These are phyloP conservation scores for Zosterops hypoxanthus DNA, from an alignment of 2,113 vertebrate genomes.

Conservation along the genomic window DNA sequence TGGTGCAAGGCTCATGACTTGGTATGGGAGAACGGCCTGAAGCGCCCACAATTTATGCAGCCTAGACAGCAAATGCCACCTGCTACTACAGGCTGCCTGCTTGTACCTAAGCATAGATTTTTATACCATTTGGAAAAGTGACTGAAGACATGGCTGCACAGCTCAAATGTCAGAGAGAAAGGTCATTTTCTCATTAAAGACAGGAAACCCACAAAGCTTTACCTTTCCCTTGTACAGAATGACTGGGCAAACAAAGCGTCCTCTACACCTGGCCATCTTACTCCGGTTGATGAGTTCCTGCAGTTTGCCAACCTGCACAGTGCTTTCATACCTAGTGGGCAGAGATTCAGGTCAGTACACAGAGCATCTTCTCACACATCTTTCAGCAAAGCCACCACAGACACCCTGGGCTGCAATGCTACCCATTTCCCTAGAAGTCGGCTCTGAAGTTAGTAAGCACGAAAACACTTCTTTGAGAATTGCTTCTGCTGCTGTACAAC, in stretches of 20 bases:
- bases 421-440: neutral
- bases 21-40: neutral
- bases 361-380: neutral
- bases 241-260: slow-evolving; percentile 95
- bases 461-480: neutral
- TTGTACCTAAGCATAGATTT: neutral
- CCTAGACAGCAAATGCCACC: neutral
- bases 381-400: neutral
- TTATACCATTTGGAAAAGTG: neutral
- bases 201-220: neutral
- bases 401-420: neutral
- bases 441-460: neutral
- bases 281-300: slow-evolving; percentile 95
- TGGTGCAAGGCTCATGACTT: neutral
- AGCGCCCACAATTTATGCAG: neutral
- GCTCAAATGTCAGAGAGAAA: neutral
- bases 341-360: neutral
- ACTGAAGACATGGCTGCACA: neutral
- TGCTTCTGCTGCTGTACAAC: neutral
- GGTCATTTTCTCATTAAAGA: neutral
- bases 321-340: slow-evolving; percentile 87
- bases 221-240: slow-evolving; percentile 99
- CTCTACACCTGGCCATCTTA: slow-evolving; percentile 94
- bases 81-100: neutral
- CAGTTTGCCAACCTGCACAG: slow-evolving; percentile 88